These are phyloP conservation scores for Mixornis gularis DNA, from an alignment of 2,113 vertebrate species.

Conservation along the genomic window DNA sequence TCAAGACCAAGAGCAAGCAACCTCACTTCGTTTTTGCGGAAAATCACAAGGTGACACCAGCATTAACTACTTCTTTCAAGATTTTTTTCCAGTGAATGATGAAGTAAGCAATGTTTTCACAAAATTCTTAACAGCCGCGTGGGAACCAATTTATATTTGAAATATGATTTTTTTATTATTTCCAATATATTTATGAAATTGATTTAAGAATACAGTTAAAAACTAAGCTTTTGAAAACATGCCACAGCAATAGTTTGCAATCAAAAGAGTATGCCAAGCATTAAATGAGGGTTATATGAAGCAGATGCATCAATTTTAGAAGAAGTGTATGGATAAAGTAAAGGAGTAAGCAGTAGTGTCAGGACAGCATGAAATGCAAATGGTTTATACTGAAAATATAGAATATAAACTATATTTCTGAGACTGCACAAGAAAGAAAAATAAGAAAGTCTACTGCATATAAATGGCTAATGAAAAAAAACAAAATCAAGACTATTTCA, in stretches of 20 bases:
- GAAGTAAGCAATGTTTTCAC: neutral
- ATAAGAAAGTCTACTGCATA: neutral
- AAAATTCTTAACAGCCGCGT: neutral
- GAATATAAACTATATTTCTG: neutral
- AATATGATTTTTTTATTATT: neutral
- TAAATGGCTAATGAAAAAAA: neutral
- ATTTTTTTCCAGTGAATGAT: neutral
- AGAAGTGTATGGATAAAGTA: neutral
- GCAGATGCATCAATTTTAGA: neutral
- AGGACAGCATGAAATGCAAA: neutral
- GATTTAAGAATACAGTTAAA: neutral
- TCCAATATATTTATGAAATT: neutral
- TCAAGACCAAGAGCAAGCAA: neutral
- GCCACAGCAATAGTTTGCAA: neutral
- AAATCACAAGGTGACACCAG: neutral
- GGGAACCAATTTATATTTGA: neutral
- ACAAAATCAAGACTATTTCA: neutral
- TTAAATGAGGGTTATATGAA: neutral
- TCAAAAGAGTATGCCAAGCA: neutral
- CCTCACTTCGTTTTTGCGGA: neutral
- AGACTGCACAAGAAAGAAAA: neutral
- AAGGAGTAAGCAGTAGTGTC: neutral
- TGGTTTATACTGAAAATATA: neutral
- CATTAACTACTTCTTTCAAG: neutral
- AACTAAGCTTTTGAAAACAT: neutral